Conservation (phyloP, 2,797 vertebrate genomes). For the Sebastes aleutianus region DNA sequence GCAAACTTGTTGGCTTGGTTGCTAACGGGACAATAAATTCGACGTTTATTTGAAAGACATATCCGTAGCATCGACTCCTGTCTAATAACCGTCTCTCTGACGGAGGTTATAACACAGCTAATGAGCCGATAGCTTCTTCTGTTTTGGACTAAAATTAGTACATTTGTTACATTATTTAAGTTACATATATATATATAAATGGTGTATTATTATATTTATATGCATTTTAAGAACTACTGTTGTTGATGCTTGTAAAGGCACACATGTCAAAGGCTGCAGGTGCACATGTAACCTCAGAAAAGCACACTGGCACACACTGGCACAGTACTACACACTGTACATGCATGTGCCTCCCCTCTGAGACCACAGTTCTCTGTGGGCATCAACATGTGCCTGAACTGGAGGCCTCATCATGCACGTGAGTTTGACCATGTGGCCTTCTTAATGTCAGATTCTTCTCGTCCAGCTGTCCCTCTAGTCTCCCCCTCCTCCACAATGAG, state of each 20-base stretch:
- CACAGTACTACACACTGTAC: too few species aligned
- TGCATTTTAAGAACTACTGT: background rate
- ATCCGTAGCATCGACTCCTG: too few species aligned
- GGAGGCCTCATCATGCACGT: constrained; percentile 8
- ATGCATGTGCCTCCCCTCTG: background rate
- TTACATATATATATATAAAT: background rate
- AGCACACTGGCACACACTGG: background rate
- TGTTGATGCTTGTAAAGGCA: background rate
- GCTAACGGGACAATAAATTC: background rate
- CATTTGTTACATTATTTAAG: too few species aligned
- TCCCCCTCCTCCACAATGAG: background rate
- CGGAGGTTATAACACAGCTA: background rate
- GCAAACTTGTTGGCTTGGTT: background rate
- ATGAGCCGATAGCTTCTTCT: background rate
- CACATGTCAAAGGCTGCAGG: background rate
- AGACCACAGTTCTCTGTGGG: background rate
- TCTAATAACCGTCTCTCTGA: background rate
- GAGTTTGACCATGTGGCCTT: constrained; percentile 17
- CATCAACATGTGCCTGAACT: background rate
- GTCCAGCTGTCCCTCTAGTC: background rate
- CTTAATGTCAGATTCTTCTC: background rate
- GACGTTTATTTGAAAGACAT: too few species aligned
- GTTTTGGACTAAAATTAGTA: background rate
- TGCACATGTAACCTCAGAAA: background rate
- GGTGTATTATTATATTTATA: background rate